A percentile compares a stretch with the other conserved stretches of the same genome.
Evolutionary conservation across 2,113 vertebrate genomes (phyloP).

Genomic region (Bos indicus): DNA sequence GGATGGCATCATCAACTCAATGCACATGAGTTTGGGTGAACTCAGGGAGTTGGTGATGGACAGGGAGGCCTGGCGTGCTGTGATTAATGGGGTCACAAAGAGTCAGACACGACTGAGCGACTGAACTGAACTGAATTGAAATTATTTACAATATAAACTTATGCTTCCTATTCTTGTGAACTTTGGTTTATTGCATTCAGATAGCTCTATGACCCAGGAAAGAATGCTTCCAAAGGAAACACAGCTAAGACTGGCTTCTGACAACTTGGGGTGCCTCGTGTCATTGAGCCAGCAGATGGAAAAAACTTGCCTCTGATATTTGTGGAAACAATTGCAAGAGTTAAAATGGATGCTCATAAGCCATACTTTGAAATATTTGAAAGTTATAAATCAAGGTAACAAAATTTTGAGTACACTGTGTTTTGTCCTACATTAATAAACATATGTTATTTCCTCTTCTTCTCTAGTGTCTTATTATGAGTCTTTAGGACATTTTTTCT

Average conservation of each 20-base stretch:
- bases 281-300: neutral
- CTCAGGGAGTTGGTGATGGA: no score
- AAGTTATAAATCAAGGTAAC: neutral
- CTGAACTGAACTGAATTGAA: neutral
- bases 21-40: no score
- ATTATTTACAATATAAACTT: neutral
- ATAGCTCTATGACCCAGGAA: neutral
- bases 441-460: neutral
- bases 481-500: neutral
- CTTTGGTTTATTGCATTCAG: neutral
- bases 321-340: neutral
- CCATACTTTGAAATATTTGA: neutral
- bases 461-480: neutral
- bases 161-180: neutral
- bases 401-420: neutral
- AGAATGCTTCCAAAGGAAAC: neutral
- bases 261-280: neutral
- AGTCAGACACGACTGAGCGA: accelerated
- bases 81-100: no score
- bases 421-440: neutral
- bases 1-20: no score
- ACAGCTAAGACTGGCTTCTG: neutral
- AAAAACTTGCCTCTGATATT: neutral
- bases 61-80: no score
- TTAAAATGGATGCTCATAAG: neutral